Evolutionary conservation across 2,888 invertebrate species (phyloP).

Genomic region (Ceriagrion tenellum): DNA sequence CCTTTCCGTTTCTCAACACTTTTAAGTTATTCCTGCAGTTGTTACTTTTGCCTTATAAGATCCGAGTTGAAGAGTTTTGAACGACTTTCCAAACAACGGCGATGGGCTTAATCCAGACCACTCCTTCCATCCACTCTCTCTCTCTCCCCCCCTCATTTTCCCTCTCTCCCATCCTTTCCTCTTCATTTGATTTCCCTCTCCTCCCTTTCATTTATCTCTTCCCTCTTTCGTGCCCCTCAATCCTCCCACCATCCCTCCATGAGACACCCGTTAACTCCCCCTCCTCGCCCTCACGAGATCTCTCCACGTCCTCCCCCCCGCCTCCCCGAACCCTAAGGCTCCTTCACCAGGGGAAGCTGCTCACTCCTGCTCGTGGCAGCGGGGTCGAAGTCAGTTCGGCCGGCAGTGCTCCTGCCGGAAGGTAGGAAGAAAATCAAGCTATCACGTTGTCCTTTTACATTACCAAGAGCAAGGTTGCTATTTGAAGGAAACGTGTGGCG

Average conservation of each 20-base stretch:
- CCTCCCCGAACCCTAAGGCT: background rate
- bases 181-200: slow-evolving; percentile 41
- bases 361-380: background rate
- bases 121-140: background rate
- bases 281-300: background rate
- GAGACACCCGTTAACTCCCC: background rate
- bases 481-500: background rate
- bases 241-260: slow-evolving; percentile 21
- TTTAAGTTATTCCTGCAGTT: slow-evolving; percentile 34
- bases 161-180: slow-evolving; percentile 5
- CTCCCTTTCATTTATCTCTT: slow-evolving; percentile 47
- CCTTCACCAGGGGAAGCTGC: background rate
- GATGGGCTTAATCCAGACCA: slow-evolving; percentile 15
- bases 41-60: slow-evolving; percentile 47
- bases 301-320: too few relatives aligned
- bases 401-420: too few relatives aligned
- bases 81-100: slow-evolving; percentile 56
- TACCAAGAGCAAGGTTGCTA: background rate
- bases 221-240: slow-evolving; percentile 31
- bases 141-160: background rate
- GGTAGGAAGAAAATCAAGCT: background rate
- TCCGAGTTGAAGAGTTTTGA: slow-evolving; percentile 42
- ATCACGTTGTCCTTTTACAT: background rate
- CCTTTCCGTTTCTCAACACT: slow-evolving; percentile 25
- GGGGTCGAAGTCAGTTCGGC: too few relatives aligned